Conservation (phyloP, 2,113 vertebrate genomes). For the Edolisoma coerulescens region DNA sequence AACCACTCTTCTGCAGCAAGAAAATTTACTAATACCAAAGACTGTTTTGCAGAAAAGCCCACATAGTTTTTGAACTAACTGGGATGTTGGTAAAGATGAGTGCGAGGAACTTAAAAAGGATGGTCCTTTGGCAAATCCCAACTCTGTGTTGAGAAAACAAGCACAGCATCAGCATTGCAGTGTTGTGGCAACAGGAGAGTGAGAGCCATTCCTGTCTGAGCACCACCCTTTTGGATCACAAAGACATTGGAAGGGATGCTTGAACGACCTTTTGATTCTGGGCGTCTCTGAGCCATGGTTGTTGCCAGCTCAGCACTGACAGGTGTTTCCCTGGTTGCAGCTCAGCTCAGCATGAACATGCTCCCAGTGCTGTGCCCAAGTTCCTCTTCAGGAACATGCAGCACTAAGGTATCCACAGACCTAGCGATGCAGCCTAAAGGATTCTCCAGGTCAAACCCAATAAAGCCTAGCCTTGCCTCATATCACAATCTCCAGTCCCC, state of each 20-base stretch:
- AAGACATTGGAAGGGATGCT: not conserved
- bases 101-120: not conserved
- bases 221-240: not conserved
- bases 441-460: not conserved
- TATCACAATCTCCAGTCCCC: not conserved
- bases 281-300: not conserved
- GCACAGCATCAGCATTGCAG: not conserved
- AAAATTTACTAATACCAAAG: not conserved
- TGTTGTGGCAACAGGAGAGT: not conserved
- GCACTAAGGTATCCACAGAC: not conserved
- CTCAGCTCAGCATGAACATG: fast-evolving
- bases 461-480: not conserved
- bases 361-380: not conserved
- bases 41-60: not conserved
- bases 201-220: not conserved
- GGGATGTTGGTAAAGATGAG: not conserved
- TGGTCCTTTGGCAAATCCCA: not conserved
- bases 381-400: not conserved
- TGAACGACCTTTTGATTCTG: not conserved
- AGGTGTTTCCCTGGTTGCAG: not conserved
- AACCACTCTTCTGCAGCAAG: not conserved
- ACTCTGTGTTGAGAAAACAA: not conserved
- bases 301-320: fast-evolving
- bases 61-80: not conserved
- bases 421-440: not conserved